Percentiles rank a stretch among this genome's conserved stretches.
phyloP scores from a whole-genome alignment of 2,888 invertebrate species.

The Drosophila recens region DNA sequence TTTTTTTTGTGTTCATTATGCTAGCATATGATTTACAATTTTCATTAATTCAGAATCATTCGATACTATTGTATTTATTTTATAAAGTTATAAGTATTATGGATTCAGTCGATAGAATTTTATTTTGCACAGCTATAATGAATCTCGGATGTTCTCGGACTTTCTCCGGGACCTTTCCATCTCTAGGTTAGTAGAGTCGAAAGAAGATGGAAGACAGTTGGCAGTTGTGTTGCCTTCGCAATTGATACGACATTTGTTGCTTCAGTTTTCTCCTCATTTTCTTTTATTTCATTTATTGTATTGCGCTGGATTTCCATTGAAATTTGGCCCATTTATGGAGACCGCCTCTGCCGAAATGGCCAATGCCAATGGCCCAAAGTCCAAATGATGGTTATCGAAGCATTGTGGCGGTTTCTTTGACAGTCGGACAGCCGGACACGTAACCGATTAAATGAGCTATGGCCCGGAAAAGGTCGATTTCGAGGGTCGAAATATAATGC shows the following conservation, averaged over 20 bases:
- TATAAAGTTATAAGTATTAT: too few species aligned
- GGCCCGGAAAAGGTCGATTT: not conserved
- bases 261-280: slow-evolving; percentile 14
- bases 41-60: too few species aligned
- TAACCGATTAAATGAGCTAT: slow-evolving; percentile 4
- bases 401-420: slow-evolving; percentile 5
- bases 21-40: too few species aligned
- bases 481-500: not conserved
- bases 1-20: too few species aligned
- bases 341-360: not conserved
- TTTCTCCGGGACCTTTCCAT: too few species aligned
- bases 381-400: slow-evolving; percentile 12
- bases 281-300: not conserved
- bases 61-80: too few species aligned
- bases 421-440: not conserved
- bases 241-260: slow-evolving; percentile 37
- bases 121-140: too few species aligned
- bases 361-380: slow-evolving; percentile 3
- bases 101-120: too few species aligned
- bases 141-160: too few species aligned
- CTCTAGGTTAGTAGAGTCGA: not conserved
- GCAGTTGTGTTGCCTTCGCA: slow-evolving; percentile 14
- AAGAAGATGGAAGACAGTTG: slow-evolving; percentile 2
- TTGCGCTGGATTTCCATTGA: slow-evolving; percentile 6
- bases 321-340: slow-evolving; percentile 22